Percentiles rank a stretch among this genome's conserved stretches.
Evolutionary conservation across 2,888 invertebrate species (phyloP).

Genomic region (Scaptomyza flava): DNA sequence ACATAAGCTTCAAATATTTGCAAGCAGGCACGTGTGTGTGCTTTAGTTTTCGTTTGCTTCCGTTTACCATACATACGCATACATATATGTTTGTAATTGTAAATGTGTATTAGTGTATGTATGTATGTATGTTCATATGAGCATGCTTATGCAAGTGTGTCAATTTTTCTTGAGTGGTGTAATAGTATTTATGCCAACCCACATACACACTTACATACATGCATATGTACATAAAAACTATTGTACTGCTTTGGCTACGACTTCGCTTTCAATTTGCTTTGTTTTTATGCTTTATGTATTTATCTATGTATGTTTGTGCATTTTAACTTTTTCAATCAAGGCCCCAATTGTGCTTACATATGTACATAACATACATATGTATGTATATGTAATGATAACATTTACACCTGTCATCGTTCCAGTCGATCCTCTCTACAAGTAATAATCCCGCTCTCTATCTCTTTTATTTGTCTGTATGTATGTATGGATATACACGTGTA

Average conservation of each 20-base stretch:
- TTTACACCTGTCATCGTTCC: conserved; percentile 21
- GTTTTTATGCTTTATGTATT: conserved; percentile 15
- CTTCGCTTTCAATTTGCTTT: conserved; percentile 6
- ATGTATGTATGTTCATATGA: conserved; percentile 6
- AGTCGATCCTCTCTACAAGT: conserved; percentile 1
- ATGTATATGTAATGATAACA: not conserved
- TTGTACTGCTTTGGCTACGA: conserved; percentile 22
- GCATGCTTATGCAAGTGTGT: conserved; percentile 43
- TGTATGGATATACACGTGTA: conserved; percentile 3
- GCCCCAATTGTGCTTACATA: not conserved
- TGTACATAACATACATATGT: not conserved
- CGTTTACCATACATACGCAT: conserved; percentile 5
- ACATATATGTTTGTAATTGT: too few relatives aligned
- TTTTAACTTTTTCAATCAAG: not conserved
- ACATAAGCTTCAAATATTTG: conserved; percentile 2
- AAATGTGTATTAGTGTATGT: too few relatives aligned
- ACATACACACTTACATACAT: too few relatives aligned
- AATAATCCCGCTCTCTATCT: conserved; percentile 1
- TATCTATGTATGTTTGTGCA: not conserved
- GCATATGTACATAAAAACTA: too few relatives aligned
- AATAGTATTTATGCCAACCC: conserved; percentile 37
- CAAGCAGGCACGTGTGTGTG: conserved; percentile 1
- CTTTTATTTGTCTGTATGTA: not conserved
- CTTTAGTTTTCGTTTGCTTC: conserved; percentile 5
- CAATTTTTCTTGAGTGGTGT: conserved; percentile 63